A percentile compares a stretch with the other conserved stretches of the same genome.
Evolutionary conservation across 2,113 vertebrate genomes (phyloP).

Genomic region (Gopherus evgoodei): DNA sequence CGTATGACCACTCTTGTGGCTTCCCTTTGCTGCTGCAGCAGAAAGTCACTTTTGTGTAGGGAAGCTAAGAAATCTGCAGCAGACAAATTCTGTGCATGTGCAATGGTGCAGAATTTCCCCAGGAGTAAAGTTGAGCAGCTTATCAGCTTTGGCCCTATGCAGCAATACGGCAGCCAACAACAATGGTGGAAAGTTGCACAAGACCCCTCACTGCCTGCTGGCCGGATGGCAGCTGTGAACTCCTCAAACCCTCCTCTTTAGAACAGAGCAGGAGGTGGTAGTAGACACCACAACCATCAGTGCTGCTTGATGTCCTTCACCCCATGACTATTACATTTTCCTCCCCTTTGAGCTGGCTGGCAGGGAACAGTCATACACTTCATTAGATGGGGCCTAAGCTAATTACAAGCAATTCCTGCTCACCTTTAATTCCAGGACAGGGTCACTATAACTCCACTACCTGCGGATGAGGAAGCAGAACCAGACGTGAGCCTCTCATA

Average conservation of each 20-base stretch:
- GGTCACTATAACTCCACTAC: background rate
- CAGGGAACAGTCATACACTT: background rate
- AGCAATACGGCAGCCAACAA: background rate
- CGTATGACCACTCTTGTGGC: too few species aligned
- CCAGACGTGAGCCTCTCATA: background rate
- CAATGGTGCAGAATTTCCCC: too few species aligned
- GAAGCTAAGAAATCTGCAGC: too few species aligned
- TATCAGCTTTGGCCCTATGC: background rate
- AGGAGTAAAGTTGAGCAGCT: background rate
- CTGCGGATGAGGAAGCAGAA: background rate
- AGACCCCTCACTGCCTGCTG: background rate
- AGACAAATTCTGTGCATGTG: too few species aligned
- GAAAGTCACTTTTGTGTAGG: too few species aligned
- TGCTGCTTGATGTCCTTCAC: background rate
- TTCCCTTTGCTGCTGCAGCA: too few species aligned
- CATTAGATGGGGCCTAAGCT: rapidly evolving
- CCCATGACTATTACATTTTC: background rate
- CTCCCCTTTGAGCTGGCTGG: background rate
- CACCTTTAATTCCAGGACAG: constrained; percentile 54
- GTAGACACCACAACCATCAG: background rate
- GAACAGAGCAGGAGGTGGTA: background rate
- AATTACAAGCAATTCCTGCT: rapidly evolving
- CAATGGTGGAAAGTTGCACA: too few species aligned
- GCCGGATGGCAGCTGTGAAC: background rate
- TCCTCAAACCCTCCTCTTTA: background rate